Evolutionary conservation across 2,113 vertebrate genomes (phyloP), one percentile per base, ranked within the genome.

Genomic region (Platysteira castanea): DNA sequence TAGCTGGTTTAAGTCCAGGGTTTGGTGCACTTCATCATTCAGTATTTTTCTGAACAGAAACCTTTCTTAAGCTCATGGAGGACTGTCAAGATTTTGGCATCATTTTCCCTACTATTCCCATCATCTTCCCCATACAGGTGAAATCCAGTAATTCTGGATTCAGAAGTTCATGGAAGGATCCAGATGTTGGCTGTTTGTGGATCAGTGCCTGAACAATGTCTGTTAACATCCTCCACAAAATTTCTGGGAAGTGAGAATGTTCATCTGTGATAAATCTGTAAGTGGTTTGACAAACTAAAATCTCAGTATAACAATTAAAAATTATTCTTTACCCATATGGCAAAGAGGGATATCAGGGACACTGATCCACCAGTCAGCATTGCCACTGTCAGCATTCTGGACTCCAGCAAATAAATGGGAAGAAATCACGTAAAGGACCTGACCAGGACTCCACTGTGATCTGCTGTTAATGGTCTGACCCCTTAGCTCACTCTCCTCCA

Each of bases 71-170:
- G 42, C 99, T 99, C 52, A 39, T 98, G 41, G 98, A 98, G 67
- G 98, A 99, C 95, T 99, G 99, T 90, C 97, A 98, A 31, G 94
- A 93, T 9, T 97, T 99, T 6, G 99, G 98, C 35, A 99, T 99
- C 94, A 98, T 97, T 7, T 99, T 98, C 92, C 99, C 99, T 74
- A 97, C 98, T 87, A 75, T 99, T 35, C 99, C 99, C 1, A 99
- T 98, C 44, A 98, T 99, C 89, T 99, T 99, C 74, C 99, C 98
- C 7, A 99, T 99, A 41, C 98, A 99, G 98, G 98, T 99, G 96
- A 96, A 96, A 74, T 37, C 49, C 27, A n/a, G 3, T 56, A 39
- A 47, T 74, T 83, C 49, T 68, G 22, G n/a, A n/a, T n/a, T n/a
- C n/a, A n/a, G n/a, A n/a, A n/a, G 2, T 20, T 24, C 1, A 24